Conservation (phyloP, 2,888 invertebrate species). For the Orthosia gracilis region DNA sequence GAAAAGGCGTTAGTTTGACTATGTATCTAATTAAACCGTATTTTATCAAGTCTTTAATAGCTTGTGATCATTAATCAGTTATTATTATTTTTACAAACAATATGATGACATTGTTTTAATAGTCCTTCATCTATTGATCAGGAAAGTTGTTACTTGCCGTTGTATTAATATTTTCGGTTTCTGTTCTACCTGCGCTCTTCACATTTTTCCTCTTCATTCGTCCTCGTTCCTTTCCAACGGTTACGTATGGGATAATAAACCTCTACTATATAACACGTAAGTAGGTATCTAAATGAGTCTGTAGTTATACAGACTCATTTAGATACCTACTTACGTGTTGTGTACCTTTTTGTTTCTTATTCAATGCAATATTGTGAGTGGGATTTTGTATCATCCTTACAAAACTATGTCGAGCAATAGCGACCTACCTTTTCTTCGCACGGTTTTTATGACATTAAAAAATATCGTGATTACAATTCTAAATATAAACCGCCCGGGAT, state of each 20-base stretch:
- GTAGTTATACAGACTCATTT: constrained; percentile 10
- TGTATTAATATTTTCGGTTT: constrained; percentile 19
- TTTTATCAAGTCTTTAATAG: neutral
- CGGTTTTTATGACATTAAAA: neutral
- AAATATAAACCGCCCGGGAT: neutral
- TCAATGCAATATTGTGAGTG: neutral
- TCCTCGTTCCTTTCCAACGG: constrained; percentile 23
- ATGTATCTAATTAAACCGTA: neutral
- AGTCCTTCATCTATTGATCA: neutral
- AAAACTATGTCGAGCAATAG: neutral
- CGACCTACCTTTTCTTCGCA: neutral
- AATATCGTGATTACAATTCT: neutral
- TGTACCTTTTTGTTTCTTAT: constrained; percentile 18
- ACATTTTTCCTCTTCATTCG: constrained; percentile 36
- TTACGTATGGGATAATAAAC: constrained; percentile 22
- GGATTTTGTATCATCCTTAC: neutral
- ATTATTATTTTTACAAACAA: neutral
- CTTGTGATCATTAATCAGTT: neutral
- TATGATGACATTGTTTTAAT: neutral
- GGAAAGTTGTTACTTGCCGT: neutral
- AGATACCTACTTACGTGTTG: constrained; percentile 4
- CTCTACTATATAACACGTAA: constrained; percentile 11
- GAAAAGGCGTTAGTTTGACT: neutral
- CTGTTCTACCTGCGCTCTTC: constrained; percentile 33
- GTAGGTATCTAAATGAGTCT: too few species aligned